These are phyloP conservation scores for Pammene aurita DNA, from an alignment of 2,888 invertebrate species.

Conservation along the genomic window DNA sequence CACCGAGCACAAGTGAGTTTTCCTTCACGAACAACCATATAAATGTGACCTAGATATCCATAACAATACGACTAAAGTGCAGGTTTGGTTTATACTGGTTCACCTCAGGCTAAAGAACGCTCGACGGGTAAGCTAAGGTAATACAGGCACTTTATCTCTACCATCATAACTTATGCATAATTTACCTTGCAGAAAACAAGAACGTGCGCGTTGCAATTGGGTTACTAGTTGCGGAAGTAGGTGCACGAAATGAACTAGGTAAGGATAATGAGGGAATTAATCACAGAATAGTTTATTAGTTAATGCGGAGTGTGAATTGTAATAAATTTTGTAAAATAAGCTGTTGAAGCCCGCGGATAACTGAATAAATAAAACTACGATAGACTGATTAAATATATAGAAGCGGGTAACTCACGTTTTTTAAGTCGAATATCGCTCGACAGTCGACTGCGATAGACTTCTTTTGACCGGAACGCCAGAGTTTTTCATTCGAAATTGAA, in stretches of 20 bases:
- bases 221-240: slow-evolving; percentile 27
- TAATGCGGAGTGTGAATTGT: background rate
- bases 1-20: background rate
- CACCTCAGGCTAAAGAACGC: background rate
- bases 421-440: no score
- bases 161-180: slow-evolving; percentile 36
- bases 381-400: no score
- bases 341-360: no score
- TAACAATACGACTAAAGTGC: background rate
- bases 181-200: slow-evolving; percentile 32
- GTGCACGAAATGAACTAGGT: slow-evolving; percentile 14
- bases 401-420: no score
- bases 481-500: no score
- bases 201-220: slow-evolving; percentile 34
- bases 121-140: background rate
- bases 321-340: no score
- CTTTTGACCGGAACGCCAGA: no score
- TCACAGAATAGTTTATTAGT: slow-evolving; percentile 3
- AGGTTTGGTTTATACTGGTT: background rate
- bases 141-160: slow-evolving; percentile 1
- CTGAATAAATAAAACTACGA: no score
- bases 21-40: background rate
- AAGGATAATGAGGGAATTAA: slow-evolving; percentile 7
- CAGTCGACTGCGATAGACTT: no score
- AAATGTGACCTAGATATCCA: background rate